Conservation (phyloP, 1,140 invertebrate species). For the Neodiprion pinetum region DNA sequence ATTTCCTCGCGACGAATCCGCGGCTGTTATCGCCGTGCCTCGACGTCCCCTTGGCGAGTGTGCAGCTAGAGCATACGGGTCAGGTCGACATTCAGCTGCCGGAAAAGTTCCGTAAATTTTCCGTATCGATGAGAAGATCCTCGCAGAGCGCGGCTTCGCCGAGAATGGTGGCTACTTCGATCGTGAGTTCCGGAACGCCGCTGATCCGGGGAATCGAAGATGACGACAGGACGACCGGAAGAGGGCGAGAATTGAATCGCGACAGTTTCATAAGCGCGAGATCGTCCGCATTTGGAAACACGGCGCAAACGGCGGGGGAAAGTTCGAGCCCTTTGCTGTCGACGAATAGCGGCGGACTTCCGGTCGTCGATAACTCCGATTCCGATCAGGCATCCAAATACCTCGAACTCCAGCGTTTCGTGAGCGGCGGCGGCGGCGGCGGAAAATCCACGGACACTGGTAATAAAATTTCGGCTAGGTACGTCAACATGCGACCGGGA, state of each 20-base stretch:
- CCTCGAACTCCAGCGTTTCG: background rate
- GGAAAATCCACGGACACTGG: background rate
- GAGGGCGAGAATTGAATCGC: background rate
- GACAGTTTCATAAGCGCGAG: background rate
- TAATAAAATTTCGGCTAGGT: background rate
- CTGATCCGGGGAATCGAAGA: background rate
- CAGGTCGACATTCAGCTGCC: constrained; percentile 64
- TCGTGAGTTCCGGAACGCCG: background rate
- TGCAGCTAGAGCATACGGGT: constrained; percentile 70
- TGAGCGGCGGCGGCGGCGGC: background rate
- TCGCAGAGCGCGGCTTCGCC: constrained; percentile 9
- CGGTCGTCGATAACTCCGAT: background rate
- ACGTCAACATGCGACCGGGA: background rate
- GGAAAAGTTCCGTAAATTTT: constrained; percentile 54
- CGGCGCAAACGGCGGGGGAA: background rate
- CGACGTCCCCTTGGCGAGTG: constrained; percentile 76
- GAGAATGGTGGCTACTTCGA: background rate
- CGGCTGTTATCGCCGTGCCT: constrained; percentile 80
- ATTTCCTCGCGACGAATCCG: constrained; percentile 78
- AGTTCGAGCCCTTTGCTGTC: background rate
- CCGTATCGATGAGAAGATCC: constrained; percentile 34
- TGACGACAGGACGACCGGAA: background rate
- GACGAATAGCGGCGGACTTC: background rate
- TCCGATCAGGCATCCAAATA: background rate
- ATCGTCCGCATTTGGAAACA: background rate